Base-by-base conservation (phyloP, 2,113 vertebrate species). In the Argyrosomus japonicus region DNA sequence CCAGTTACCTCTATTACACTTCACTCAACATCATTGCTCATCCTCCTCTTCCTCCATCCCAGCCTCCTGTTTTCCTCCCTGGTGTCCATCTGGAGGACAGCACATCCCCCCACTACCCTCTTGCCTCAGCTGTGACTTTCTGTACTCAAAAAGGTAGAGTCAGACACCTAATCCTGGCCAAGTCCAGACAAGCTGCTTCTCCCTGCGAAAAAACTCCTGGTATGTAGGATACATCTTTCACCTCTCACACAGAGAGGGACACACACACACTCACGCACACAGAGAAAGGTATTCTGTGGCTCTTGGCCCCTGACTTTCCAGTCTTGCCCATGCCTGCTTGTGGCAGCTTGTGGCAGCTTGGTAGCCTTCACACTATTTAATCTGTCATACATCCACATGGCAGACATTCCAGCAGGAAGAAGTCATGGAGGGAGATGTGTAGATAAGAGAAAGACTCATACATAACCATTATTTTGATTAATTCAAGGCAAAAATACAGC, bases 151-250 rank as follows among this genome's bases (percentile, higher is more conserved):
- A 87, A 86, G 84, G 67, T 77, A 89, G 62, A 88, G 77, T 75
- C 65, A 89, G 84, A 87, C 89, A 88, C 40, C 58, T 87, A 85
- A 92, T 92, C 86, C 85, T 36, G 32, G 85, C 89, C 94, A 93
- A 89, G 93, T 90, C 92, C 92, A 88, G 92, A 93, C 94, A 94
- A 89, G 94, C 91, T 85, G 86, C 68, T 89, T 85, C 86, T 89
- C 75, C 81, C 80, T 51, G 57, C 4, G 10, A 75, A 92, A 90
- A 87, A 77, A 85, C 84, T 81, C 87, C 79, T 73, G 91, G 92
- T 91, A 95, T 94, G 93, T 89, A 77, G 78, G 75, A 86, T 81
- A 84, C 87, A 85, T 89, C 86, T 82, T 89, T 93, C 88, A 90
- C 91, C 88, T 89, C 81, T 91, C 77, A 67, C 72, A 68, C 79